A percentile compares a stretch with the other conserved stretches of the same genome.
phyloP scores from a whole-genome alignment of 2,797 vertebrate genomes.

The Oreochromis grahami region DNA sequence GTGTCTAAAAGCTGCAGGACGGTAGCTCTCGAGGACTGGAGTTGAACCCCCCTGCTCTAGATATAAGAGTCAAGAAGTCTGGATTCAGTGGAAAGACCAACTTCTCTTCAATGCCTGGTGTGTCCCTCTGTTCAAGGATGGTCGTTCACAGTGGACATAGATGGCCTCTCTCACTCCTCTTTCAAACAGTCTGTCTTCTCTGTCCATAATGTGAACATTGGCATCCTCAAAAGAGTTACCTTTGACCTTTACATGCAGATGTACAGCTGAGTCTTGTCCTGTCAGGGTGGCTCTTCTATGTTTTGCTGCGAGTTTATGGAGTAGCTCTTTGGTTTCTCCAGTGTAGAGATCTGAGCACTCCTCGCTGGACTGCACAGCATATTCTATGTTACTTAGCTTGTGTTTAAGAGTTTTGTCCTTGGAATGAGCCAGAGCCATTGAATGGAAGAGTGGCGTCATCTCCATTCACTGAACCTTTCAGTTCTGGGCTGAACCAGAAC shows the following conservation, averaged over 20 bases:
- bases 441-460: background rate
- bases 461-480: too few relatives aligned
- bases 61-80: background rate
- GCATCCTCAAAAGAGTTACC: background rate
- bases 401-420: background rate
- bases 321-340: background rate
- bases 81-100: background rate
- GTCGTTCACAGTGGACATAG: background rate
- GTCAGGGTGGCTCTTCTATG: background rate
- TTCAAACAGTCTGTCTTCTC: background rate
- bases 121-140: background rate
- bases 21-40: background rate
- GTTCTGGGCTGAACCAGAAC: background rate
- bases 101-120: background rate
- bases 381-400: background rate
- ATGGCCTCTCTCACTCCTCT: background rate
- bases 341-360: background rate
- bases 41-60: background rate
- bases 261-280: background rate
- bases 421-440: background rate
- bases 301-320: background rate
- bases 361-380: background rate
- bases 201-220: background rate
- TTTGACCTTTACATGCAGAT: background rate
- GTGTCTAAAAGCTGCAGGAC: background rate